A percentile compares a stretch with the other conserved stretches of the same genome.
These are phyloP conservation scores for Ischnus inquisitorius DNA, from an alignment of 2,888 invertebrate species.

Conservation along the genomic window DNA sequence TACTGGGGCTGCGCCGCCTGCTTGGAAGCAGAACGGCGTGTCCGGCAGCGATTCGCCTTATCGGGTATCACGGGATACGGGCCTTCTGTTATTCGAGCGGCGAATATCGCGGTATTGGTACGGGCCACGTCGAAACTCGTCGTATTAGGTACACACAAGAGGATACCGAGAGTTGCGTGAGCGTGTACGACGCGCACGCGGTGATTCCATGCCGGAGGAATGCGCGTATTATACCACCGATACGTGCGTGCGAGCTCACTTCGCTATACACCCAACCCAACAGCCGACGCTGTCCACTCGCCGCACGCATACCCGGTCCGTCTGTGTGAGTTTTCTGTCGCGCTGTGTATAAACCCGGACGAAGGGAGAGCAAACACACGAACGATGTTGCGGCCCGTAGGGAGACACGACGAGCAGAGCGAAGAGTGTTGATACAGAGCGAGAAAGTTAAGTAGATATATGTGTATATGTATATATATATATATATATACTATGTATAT, in stretches of 20 bases:
- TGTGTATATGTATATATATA: neutral
- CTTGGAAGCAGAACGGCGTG: neutral
- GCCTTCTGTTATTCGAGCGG: too few species aligned
- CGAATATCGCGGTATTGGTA: constrained; percentile 33
- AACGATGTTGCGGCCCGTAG: neutral
- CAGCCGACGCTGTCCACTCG: constrained; percentile 25
- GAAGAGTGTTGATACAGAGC: constrained; percentile 35
- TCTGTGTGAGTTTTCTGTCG: constrained; percentile 7
- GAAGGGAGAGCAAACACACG: neutral
- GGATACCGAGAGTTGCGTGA: constrained; percentile 55
- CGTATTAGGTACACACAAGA: constrained; percentile 6
- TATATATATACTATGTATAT: constrained; percentile 4
- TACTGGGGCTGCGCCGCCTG: neutral
- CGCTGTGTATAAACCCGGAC: neutral
- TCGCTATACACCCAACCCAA: neutral
- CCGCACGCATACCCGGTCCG: neutral
- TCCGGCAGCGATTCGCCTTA: too few species aligned
- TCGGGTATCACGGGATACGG: too few species aligned
- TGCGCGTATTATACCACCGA: constrained; percentile 67
- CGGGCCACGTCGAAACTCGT: neutral
- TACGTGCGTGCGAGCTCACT: constrained; percentile 62
- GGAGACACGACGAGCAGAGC: constrained; percentile 8
- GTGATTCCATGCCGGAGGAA: constrained; percentile 73
- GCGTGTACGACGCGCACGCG: constrained; percentile 50
- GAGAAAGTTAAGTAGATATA: constrained; percentile 19